These are phyloP conservation scores for Drosophila pachea DNA, from an alignment of 1,140 invertebrate species.

Conservation along the genomic window DNA sequence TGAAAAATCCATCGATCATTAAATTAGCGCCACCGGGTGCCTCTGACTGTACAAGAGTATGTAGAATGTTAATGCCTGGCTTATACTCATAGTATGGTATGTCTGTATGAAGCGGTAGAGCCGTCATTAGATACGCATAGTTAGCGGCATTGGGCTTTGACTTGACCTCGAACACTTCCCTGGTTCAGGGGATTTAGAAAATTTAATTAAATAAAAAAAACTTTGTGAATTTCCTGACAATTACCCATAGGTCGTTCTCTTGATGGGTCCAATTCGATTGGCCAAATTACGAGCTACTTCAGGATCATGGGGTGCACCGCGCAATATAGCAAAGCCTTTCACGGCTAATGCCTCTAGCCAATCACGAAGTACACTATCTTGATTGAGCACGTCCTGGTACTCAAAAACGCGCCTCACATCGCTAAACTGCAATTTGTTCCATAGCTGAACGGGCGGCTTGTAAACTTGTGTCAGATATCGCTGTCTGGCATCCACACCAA, in stretches of 20 bases:
- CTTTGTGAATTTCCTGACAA: conserved; percentile 5
- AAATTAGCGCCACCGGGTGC: conserved; percentile 82
- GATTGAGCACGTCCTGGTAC: conserved; percentile 80
- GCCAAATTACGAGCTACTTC: conserved; percentile 81
- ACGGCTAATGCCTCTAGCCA: conserved; percentile 82
- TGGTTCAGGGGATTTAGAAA: conserved; percentile 4
- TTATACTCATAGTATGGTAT: conserved; percentile 87
- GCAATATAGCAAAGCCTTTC: conserved; percentile 83
- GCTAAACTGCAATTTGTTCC: conserved; percentile 81
- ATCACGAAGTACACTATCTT: conserved; percentile 78
- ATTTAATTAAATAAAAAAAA: neutral
- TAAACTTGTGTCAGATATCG: conserved; percentile 80
- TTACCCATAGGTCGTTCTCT: conserved; percentile 84
- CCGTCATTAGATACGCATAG: conserved; percentile 83
- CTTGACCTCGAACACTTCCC: conserved; percentile 83
- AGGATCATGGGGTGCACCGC: conserved; percentile 80
- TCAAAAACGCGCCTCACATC: conserved; percentile 80
- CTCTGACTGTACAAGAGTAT: conserved; percentile 83
- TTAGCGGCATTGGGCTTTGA: conserved; percentile 84
- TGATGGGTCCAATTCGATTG: conserved; percentile 83
- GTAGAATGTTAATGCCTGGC: conserved; percentile 84
- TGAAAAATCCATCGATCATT: conserved; percentile 82
- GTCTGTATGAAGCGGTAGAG: conserved; percentile 84
- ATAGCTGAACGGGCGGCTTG: conserved; percentile 80
- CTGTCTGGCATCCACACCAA: conserved; percentile 79